Evolutionary conservation across 37 sponge, comb jelly and placozoan genomes (phyloP).

Genomic region (Halichondria panicea): DNA sequence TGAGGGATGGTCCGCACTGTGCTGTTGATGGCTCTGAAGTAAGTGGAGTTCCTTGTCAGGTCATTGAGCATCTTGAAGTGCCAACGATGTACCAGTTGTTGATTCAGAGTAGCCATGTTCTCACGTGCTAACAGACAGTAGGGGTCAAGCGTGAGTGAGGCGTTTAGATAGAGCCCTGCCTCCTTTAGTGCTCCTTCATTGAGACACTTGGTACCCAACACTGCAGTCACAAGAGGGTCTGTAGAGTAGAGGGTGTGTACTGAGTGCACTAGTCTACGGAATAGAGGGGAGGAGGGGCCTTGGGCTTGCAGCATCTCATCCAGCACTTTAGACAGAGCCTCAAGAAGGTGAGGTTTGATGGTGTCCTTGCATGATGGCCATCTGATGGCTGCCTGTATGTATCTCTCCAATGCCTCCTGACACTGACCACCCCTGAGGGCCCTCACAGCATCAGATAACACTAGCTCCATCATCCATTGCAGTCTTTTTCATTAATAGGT

Average conservation of each 20-base stretch:
- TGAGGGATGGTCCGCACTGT: conserved; percentile 19
- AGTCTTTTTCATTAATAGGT: too few species aligned
- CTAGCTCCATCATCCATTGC: too few species aligned
- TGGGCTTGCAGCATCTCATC: background rate
- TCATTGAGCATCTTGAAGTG: conserved; percentile 81
- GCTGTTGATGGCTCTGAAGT: conserved; percentile 37
- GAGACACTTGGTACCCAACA: conserved; percentile 43
- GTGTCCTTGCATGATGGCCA: background rate
- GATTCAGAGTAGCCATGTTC: conserved; percentile 32
- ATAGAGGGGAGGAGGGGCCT: background rate
- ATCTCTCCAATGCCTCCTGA: conserved; percentile 2
- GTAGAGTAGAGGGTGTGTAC: background rate
- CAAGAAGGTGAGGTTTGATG: background rate
- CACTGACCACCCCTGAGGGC: background rate
- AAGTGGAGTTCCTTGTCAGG: conserved; percentile 43
- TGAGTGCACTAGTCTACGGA: background rate
- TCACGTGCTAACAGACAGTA: conserved; percentile 49
- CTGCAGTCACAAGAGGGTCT: conserved; percentile 12
- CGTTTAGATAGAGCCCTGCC: conserved; percentile 31
- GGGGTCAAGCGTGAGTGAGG: conserved; percentile 33
- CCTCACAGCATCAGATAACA: too few species aligned
- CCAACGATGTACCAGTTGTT: conserved; percentile 60
- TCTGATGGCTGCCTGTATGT: background rate
- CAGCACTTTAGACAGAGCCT: background rate
- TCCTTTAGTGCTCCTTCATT: conserved; percentile 20